Evolutionary conservation across 1,140 invertebrate species (phyloP), one percentile per base, ranked within the genome.

Genomic region (Schlechtendalia chinensis): DNA sequence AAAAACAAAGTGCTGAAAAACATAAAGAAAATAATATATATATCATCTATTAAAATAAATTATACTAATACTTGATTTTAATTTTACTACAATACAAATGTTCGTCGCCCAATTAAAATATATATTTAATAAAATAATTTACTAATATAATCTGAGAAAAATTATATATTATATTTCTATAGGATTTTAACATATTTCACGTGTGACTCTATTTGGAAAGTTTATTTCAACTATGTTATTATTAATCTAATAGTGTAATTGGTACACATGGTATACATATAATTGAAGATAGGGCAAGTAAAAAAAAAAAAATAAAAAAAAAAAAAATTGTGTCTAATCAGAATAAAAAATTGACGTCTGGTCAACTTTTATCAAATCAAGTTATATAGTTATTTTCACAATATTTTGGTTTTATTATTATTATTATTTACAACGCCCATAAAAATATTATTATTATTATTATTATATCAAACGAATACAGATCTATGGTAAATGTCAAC

Each of bases 401-500:
- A 67, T 47, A 16, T 22, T 53, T 27, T 27, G 47, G 16, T 50
- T 50, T 50, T 39, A 4, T 39, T 8, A 39, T 39, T 39, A 4
- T 3, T 39, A 4, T 8, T 53, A 71, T 72, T 72, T 72, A 72
- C 47, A 72, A 54, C 24, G 29, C 47, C 19, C 69, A 29, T 72
- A 6, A 24, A 69, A 69, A 39, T 8, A 39, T 39, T 39, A 39
- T 39, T 39, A 8, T 39, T 39, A 8, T 39, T 39, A 39, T 39
- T 69, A 69, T 50, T 69, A 69, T n/a, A 69, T 69, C n/a, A 54
- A 53, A 72, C 24, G 53, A 72, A 54, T 54, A 72, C 69, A 72
- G 69, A 72, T 72, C 69, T 54, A 72, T 72, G 4, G 27, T 72
- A 72, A 72, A 72, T 54, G 47, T 72, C 69, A 72, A 71, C 45